A percentile compares a stretch with the other conserved stretches of the same genome.
Evolutionary conservation across 2,888 invertebrate genomes (phyloP).

Genomic region (Acronicta leporina): DNA sequence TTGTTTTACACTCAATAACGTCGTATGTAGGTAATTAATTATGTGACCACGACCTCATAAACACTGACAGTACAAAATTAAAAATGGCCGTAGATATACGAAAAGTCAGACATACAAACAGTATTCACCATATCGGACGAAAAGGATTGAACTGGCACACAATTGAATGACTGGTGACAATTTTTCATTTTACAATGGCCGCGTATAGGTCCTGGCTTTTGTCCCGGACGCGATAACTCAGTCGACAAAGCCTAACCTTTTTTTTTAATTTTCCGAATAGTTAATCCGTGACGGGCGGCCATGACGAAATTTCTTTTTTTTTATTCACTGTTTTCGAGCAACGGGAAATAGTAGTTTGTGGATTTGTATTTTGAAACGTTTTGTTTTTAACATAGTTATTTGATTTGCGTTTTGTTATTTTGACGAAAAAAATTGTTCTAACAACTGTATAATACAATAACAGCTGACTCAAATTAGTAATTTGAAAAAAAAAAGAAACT

Average conservation of each 20-base stretch:
- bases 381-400: not conserved
- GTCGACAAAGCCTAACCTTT: constrained; percentile 30
- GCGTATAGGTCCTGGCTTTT: constrained; percentile 35
- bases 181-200: constrained; percentile 48
- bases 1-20: not conserved
- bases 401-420: not conserved
- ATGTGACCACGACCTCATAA: not conserved
- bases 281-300: constrained; percentile 33
- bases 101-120: constrained; percentile 23
- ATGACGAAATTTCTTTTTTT: constrained; percentile 24
- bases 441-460: too few relatives aligned
- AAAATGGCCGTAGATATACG: constrained; percentile 7
- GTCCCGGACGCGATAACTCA: constrained; percentile 44
- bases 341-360: constrained; percentile 10
- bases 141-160: constrained; percentile 31
- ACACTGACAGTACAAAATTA: constrained; percentile 1
- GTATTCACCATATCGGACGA: constrained; percentile 18
- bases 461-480: too few relatives aligned
- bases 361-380: constrained; percentile 14
- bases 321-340: constrained; percentile 17
- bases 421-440: not conserved
- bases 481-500: too few relatives aligned
- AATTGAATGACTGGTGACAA: constrained; percentile 43
- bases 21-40: constrained; percentile 6
- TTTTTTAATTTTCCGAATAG: constrained; percentile 52